Conservation (phyloP, 1,140 invertebrate species). For the Drosophila chauvacae region DNA sequence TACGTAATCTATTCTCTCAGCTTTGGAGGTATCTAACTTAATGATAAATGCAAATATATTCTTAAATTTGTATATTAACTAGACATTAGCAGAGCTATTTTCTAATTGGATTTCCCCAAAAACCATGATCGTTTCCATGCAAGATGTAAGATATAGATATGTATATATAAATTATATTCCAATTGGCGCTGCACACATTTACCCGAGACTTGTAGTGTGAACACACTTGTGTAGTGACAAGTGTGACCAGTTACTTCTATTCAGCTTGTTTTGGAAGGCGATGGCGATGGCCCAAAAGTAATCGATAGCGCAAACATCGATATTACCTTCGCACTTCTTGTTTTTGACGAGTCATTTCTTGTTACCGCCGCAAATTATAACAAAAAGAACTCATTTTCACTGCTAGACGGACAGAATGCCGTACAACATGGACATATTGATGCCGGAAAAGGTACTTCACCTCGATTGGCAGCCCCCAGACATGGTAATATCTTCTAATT, state of each 20-base stretch:
- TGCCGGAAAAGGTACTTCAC: slow-evolving; percentile 88
- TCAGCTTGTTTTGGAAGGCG: neutral
- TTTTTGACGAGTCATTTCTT: slow-evolving; percentile 78
- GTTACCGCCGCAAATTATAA: slow-evolving; percentile 42
- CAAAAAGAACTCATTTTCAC: slow-evolving; percentile 33
- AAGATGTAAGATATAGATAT: neutral
- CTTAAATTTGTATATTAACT: neutral
- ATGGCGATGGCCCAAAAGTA: neutral
- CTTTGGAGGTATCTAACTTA: neutral
- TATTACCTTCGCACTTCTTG: slow-evolving; percentile 38
- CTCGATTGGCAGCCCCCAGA: neutral
- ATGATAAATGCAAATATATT: neutral
- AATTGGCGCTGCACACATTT: neutral
- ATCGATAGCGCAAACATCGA: slow-evolving; percentile 20
- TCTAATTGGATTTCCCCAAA: neutral
- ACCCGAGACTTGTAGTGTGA: neutral
- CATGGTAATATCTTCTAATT: neutral
- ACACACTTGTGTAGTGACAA: neutral
- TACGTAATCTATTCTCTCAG: no score
- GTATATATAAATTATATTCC: neutral
- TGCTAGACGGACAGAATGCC: slow-evolving; percentile 81
- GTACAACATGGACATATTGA: slow-evolving; percentile 88
- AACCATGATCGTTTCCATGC: neutral
- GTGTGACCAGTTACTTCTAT: neutral
- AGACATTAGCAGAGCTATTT: neutral